Percentiles rank a stretch among this genome's conserved stretches.
Conservation (phyloP, 2,113 vertebrate species). For the Poeciliopsis turrubarensis region DNA sequence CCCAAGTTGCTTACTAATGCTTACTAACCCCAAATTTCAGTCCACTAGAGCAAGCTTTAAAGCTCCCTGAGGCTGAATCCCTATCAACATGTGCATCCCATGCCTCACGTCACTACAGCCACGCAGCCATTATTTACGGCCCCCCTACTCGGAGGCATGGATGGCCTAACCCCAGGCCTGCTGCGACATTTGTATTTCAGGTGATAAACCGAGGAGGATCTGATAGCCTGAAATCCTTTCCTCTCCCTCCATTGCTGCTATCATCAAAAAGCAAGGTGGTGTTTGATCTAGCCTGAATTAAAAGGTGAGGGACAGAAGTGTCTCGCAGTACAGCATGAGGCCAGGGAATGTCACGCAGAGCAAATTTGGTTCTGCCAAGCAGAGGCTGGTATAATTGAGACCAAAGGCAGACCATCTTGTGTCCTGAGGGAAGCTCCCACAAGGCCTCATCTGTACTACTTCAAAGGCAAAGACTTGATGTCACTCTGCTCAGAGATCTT, state of each 20-base stretch:
- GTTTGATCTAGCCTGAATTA: constrained; percentile 69
- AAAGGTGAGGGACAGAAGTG: constrained; percentile 63
- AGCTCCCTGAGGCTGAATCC: constrained; percentile 29
- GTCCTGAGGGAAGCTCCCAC: constrained; percentile 43
- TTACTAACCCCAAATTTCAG: constrained; percentile 10
- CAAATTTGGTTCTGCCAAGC: constrained; percentile 13
- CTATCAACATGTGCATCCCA: constrained; percentile 13
- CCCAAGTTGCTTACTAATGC: too few species aligned
- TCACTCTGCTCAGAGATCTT: constrained; percentile 55
- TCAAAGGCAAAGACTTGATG: constrained; percentile 62
- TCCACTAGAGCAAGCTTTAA: constrained; percentile 17
- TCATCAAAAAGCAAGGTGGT: constrained; percentile 64
- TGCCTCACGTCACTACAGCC: constrained; percentile 25
- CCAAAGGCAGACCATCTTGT: constrained; percentile 64
- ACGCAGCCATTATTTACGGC: constrained; percentile 42
- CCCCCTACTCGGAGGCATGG: constrained; percentile 40
- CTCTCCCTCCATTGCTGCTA: constrained; percentile 40
- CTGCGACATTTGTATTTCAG: constrained; percentile 50
- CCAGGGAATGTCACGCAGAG: constrained; percentile 29
- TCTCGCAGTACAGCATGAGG: constrained; percentile 48
- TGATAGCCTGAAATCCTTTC: constrained; percentile 26
- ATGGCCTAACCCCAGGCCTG: constrained; percentile 41
- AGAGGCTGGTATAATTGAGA: constrained; percentile 60
- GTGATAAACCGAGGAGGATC: constrained; percentile 35
- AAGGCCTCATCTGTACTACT: constrained; percentile 49